These are phyloP conservation scores for Trogon melanurus DNA, from an alignment of 2,113 vertebrate species.

Conservation along the genomic window DNA sequence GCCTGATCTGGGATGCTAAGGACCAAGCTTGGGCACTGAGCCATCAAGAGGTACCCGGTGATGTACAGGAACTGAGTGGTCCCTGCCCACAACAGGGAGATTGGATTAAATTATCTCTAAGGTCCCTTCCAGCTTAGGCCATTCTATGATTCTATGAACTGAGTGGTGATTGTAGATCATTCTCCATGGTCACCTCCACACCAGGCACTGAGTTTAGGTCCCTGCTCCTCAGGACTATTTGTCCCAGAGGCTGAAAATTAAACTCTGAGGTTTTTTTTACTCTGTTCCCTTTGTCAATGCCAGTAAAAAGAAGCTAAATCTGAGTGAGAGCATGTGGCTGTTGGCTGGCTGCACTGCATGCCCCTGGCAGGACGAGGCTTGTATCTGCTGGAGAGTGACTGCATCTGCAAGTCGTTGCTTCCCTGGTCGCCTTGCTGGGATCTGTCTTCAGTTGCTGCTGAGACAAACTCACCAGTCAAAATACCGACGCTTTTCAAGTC, in stretches of 20 bases:
- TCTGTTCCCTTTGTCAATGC: neutral
- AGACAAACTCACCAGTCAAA: constrained; percentile 18
- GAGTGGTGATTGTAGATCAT: neutral
- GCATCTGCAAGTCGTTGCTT: neutral
- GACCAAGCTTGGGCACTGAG: neutral
- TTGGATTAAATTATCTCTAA: too few relatives aligned
- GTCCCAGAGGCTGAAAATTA: neutral
- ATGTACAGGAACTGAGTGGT: neutral
- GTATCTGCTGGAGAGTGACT: neutral
- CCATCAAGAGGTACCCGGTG: neutral
- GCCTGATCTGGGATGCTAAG: neutral
- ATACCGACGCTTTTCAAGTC: neutral
- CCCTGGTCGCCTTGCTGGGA: neutral
- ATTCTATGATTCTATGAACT: too few relatives aligned
- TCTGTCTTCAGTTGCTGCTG: constrained; percentile 31
- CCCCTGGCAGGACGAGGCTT: neutral
- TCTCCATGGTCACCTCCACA: neutral
- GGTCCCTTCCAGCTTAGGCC: too few relatives aligned
- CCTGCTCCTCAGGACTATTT: neutral
- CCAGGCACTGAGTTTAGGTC: neutral
- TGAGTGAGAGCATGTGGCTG: neutral
- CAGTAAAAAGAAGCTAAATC: neutral
- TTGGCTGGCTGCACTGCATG: neutral
- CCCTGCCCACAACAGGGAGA: too few relatives aligned
- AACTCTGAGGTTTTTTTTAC: neutral